Percentiles rank a stretch among this genome's conserved stretches.
phyloP scores from a whole-genome alignment of 2,888 invertebrate species.

The Polyommatus icarus region DNA sequence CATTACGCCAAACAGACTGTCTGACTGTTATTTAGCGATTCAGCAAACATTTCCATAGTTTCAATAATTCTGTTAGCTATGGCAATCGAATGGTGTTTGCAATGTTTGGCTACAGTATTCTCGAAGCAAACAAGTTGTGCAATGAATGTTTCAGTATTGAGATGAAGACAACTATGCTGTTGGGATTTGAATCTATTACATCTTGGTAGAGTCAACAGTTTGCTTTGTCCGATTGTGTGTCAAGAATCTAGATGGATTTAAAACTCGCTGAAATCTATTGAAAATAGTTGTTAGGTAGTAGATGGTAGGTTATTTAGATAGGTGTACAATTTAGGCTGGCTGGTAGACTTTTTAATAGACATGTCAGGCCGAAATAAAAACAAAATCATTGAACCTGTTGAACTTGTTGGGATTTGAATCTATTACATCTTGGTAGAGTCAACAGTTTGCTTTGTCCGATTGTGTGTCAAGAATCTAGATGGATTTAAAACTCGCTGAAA shows the following conservation, averaged over 20 bases:
- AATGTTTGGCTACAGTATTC: not conserved
- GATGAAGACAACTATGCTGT: not conserved
- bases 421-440: not conserved
- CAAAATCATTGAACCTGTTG: too few relatives aligned
- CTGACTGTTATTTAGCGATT: not conserved
- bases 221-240: not conserved
- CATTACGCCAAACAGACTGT: not conserved
- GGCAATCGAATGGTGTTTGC: slow-evolving; percentile 1
- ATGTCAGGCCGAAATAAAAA: too few relatives aligned
- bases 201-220: not conserved
- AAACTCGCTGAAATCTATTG: too few relatives aligned
- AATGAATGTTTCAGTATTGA: not conserved
- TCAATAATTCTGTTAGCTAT: slow-evolving; percentile 16
- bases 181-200: not conserved
- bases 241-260: too few relatives aligned
- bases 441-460: not conserved
- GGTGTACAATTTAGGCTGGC: too few relatives aligned
- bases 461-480: not conserved
- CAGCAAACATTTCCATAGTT: slow-evolving; percentile 11
- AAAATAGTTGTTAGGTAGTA: too few relatives aligned
- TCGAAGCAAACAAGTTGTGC: not conserved
- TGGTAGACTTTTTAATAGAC: too few relatives aligned
- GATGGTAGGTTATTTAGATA: too few relatives aligned
- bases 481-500: too few relatives aligned
- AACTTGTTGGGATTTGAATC: not conserved